Evolutionary conservation across 1,140 invertebrate genomes (phyloP).

Genomic region (Drosophila littoralis): DNA sequence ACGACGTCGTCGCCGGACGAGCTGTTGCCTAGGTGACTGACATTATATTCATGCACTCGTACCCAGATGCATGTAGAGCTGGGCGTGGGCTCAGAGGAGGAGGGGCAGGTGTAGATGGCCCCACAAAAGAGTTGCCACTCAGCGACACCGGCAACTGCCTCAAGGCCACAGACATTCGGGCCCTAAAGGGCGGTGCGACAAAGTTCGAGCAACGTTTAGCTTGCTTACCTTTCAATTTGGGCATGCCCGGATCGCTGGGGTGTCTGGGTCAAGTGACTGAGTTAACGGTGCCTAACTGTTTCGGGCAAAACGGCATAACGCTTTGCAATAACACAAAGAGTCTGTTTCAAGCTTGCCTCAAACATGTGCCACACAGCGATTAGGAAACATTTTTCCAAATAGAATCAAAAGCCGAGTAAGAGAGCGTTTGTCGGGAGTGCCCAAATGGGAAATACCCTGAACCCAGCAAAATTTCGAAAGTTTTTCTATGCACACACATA

Average conservation of each 20-base stretch:
- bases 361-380: conserved; percentile 53
- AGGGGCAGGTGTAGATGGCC: not conserved
- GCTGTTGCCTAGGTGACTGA: conserved; percentile 22
- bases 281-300: conserved; percentile 57
- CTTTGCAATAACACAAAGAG: conserved; percentile 62
- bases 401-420: not conserved
- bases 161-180: conserved; percentile 61
- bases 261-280: not conserved
- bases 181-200: conserved; percentile 38
- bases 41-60: conserved; percentile 48
- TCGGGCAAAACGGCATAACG: conserved; percentile 52
- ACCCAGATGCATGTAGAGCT: not conserved
- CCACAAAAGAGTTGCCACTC: conserved; percentile 52
- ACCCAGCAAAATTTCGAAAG: no score
- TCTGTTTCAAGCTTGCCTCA: conserved; percentile 24
- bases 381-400: conserved; percentile 37
- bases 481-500: no score
- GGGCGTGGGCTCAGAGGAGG: not conserved
- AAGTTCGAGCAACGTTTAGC: conserved; percentile 73
- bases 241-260: not conserved
- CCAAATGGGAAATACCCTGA: no score
- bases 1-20: conserved; percentile 25
- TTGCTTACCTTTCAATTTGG: conserved; percentile 77
- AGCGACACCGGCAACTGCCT: conserved; percentile 41
- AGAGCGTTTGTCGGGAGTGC: not conserved